phyloP scores from a whole-genome alignment of 1,140 invertebrate genomes.

The Sinonovacula constricta region DNA sequence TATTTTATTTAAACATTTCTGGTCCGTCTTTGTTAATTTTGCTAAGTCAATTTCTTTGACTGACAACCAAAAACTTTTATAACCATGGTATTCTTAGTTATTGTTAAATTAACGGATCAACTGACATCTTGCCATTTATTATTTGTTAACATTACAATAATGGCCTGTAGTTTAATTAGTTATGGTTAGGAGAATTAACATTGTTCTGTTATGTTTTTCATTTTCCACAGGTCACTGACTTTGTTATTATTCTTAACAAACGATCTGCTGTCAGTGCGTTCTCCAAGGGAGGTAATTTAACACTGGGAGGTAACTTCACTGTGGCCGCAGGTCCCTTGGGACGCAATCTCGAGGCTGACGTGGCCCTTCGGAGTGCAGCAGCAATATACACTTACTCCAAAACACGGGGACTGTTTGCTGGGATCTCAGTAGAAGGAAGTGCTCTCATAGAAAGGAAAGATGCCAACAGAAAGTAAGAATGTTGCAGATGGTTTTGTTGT shows the following conservation, averaged over 20 bases:
- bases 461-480: slow-evolving; percentile 74
- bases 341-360: slow-evolving; percentile 73
- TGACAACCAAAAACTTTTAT: too few relatives aligned
- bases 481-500: too few relatives aligned
- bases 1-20: too few relatives aligned
- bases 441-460: slow-evolving; percentile 75
- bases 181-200: too few relatives aligned
- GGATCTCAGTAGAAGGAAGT: slow-evolving; percentile 75
- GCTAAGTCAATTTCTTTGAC: too few relatives aligned
- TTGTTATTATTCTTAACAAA: slow-evolving; percentile 75
- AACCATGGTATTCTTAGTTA: too few relatives aligned
- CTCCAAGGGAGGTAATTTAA: slow-evolving; percentile 77
- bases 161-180: too few relatives aligned
- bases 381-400: slow-evolving; percentile 77
- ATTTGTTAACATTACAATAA: too few relatives aligned
- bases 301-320: slow-evolving; percentile 75
- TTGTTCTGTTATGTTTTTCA: too few relatives aligned
- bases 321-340: slow-evolving; percentile 75
- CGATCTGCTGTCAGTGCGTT: slow-evolving; percentile 73
- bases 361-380: slow-evolving; percentile 70
- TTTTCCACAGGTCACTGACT: slow-evolving; percentile 75
- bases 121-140: too few relatives aligned
- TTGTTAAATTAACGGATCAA: too few relatives aligned
- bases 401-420: slow-evolving; percentile 75
- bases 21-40: too few relatives aligned